Evolutionary conservation across 2,113 vertebrate species (phyloP).

Genomic region (Corythornis vintsioides): DNA sequence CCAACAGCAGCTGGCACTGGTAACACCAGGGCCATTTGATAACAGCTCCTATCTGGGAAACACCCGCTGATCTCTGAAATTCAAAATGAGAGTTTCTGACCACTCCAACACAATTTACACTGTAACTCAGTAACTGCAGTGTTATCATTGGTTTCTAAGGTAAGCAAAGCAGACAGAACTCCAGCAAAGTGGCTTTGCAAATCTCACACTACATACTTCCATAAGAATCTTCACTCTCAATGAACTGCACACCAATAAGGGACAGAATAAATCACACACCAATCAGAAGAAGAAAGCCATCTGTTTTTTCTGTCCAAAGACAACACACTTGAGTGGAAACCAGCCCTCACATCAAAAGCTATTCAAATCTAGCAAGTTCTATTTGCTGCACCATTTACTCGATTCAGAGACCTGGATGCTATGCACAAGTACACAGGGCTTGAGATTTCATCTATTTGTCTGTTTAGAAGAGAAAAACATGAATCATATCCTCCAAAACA

Average conservation of each 20-base stretch:
- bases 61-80: background rate
- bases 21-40: background rate
- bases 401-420: background rate
- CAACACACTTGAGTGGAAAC: background rate
- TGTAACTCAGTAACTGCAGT: background rate
- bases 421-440: background rate
- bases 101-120: background rate
- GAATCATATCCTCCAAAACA: background rate
- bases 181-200: background rate
- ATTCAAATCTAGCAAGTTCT: background rate
- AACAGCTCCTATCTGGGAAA: background rate
- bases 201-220: background rate
- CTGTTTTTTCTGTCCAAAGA: background rate
- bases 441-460: background rate
- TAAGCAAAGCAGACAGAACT: background rate
- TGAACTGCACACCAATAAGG: background rate
- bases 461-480: background rate
- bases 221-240: background rate
- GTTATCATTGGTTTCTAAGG: background rate
- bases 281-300: background rate
- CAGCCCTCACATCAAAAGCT: background rate
- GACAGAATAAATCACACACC: background rate
- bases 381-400: background rate
- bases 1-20: background rate
- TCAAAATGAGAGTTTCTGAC: background rate